Conservation (phyloP, 2,113 vertebrate genomes). For the Neotoma lepida region DNA sequence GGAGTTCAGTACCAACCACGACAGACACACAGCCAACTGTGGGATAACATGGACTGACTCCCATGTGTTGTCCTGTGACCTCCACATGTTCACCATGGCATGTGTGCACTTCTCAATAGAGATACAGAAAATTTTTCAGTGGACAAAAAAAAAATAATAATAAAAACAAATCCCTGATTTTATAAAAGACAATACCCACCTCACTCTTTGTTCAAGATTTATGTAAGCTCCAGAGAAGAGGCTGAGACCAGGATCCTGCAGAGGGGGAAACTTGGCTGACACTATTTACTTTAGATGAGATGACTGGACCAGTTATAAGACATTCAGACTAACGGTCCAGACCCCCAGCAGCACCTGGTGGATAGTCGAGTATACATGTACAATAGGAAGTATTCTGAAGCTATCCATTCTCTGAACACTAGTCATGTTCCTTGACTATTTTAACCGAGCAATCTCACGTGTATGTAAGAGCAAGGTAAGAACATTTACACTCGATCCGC, state of each 20-base stretch:
- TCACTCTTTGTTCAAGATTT: constrained; percentile 50
- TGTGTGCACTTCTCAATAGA: not conserved
- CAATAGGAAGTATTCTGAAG: no score
- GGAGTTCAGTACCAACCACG: not conserved
- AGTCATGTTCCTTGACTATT: not conserved
- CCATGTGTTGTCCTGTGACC: no score
- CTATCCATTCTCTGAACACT: not conserved
- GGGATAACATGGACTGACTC: not conserved
- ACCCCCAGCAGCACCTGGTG: not conserved
- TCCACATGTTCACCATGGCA: not conserved
- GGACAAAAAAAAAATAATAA: not conserved
- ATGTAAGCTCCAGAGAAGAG: constrained; percentile 22
- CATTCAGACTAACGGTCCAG: constrained; percentile 13
- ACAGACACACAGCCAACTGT: not conserved
- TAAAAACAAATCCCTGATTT: not conserved
- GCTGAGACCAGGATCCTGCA: constrained; percentile 37
- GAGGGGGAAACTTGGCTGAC: not conserved
- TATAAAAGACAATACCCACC: not conserved
- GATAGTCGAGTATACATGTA: not conserved
- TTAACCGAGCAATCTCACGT: not conserved
- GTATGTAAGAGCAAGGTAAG: not conserved
- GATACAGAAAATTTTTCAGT: not conserved
- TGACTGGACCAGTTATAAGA: constrained; percentile 8
- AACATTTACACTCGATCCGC: not conserved
- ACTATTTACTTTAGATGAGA: constrained; percentile 30